Evolutionary conservation across 2,888 invertebrate species (phyloP).

Genomic region (Hylaea fasciaria): DNA sequence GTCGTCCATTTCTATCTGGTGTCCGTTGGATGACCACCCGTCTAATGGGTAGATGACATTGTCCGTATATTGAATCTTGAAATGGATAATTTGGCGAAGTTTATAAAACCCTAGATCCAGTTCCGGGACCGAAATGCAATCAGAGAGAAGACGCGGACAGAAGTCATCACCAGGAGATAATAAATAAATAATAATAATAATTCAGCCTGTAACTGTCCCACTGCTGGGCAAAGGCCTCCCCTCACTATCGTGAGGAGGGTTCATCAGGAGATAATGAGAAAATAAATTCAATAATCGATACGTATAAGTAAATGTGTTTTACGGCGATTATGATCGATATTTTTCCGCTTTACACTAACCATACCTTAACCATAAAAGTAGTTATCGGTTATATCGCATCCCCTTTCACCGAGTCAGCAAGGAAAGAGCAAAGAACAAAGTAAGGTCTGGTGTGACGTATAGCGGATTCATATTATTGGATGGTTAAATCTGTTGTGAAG

Average conservation of each 20-base stretch:
- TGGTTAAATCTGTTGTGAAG: neutral
- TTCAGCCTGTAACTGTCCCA: too few relatives aligned
- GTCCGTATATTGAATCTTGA: too few relatives aligned
- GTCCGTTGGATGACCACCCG: neutral
- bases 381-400: conserved; percentile 60
- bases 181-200: too few relatives aligned
- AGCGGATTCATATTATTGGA: neutral
- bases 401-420: conserved; percentile 47
- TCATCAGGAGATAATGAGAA: conserved; percentile 1
- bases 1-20: conserved; percentile 28
- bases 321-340: conserved; percentile 18
- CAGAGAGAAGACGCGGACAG: too few relatives aligned
- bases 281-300: conserved; percentile 11
- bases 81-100: too few relatives aligned
- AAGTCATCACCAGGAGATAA: too few relatives aligned
- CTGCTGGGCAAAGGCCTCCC: too few relatives aligned
- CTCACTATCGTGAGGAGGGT: too few relatives aligned
- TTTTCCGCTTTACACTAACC: conserved; percentile 25
- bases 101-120: too few relatives aligned
- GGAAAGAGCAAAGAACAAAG: conserved; percentile 25
- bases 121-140: too few relatives aligned
- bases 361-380: conserved; percentile 47
- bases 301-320: conserved; percentile 10
- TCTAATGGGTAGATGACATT: too few relatives aligned
- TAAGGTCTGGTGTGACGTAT: conserved; percentile 14